These are phyloP conservation scores for Cairina moschata DNA, from an alignment of 2,113 vertebrate genomes.

Conservation along the genomic window DNA sequence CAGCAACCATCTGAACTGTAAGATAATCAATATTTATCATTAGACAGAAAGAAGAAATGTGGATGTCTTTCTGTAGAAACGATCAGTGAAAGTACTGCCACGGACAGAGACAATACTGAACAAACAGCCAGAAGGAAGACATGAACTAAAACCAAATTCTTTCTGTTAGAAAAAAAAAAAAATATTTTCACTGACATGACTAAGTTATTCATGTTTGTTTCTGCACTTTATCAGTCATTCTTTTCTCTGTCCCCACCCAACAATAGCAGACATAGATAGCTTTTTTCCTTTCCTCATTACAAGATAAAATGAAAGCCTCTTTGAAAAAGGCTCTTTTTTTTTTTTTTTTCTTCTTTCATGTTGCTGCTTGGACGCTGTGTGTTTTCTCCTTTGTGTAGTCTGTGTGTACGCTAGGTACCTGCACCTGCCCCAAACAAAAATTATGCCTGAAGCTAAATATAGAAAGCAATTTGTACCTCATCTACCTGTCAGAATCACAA, in stretches of 20 bases:
- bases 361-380: background rate
- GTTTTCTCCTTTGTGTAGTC: background rate
- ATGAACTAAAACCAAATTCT: background rate
- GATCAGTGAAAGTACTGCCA: background rate
- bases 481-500: background rate
- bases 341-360: background rate
- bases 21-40: background rate
- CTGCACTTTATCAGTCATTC: fast-evolving
- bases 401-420: background rate
- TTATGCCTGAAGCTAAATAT: background rate
- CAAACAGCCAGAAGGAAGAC: background rate
- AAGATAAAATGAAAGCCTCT: background rate
- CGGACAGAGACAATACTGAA: background rate
- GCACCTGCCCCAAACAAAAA: background rate
- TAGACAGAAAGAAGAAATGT: background rate
- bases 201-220: background rate
- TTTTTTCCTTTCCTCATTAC: background rate
- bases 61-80: background rate
- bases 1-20: background rate
- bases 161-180: background rate
- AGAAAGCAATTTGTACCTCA: background rate
- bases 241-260: background rate
- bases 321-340: background rate
- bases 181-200: background rate
- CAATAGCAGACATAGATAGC: background rate